Base-by-base conservation (phyloP, 92 coral and sea anemone species). In the Hydrozoanthus gracilis region DNA sequence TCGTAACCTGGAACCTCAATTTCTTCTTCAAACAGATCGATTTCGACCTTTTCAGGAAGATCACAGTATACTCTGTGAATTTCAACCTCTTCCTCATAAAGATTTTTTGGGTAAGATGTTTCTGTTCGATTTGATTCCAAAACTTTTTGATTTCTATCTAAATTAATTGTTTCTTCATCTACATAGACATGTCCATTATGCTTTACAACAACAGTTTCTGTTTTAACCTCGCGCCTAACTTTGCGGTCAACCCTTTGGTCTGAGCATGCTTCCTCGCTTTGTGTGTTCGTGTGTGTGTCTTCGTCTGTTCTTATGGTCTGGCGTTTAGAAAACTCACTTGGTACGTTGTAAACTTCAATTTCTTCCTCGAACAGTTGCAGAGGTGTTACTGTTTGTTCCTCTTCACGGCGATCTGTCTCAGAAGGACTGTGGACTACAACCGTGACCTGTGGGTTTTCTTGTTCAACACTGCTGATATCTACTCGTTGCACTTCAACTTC, bases 401-500 rank as follows among this genome's bases (percentile, higher is more conserved):
- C 71, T 71, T 75, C 62, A 18, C 72, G 39, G 44, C 84, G 17
- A 78, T 78, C 72, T 74, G 17, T 51, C 61, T 61, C 58, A 13
- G 58, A 8, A 1, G 45, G 69, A 27, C 20, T 60, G 48, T 44
- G 27, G 8, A 10, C 10, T 12, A 18, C 16, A 27, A 47, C 61
- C 20, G 10, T 20, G 3, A 8, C 54, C 47, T 80, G 73, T 49
- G 70, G 6, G 3, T 47, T 49, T 48, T 80, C 73, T 8, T 65
- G 46, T 20, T 48, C 10, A 39, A 16, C 50, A 54, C 45, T 56
- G 27, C 4, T 20, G 3, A 12, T 35, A 44, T 89, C 95, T 65
- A 86, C 84, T 69, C 85, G 84, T 83, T 86, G 84, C 4, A 85
- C 87, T 54, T 92, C 94, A 51, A 92, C 79, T 74, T 95, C 94